phyloP scores from a whole-genome alignment of 2,888 invertebrate species.

The Galeopsomyia nigrocyanea region DNA sequence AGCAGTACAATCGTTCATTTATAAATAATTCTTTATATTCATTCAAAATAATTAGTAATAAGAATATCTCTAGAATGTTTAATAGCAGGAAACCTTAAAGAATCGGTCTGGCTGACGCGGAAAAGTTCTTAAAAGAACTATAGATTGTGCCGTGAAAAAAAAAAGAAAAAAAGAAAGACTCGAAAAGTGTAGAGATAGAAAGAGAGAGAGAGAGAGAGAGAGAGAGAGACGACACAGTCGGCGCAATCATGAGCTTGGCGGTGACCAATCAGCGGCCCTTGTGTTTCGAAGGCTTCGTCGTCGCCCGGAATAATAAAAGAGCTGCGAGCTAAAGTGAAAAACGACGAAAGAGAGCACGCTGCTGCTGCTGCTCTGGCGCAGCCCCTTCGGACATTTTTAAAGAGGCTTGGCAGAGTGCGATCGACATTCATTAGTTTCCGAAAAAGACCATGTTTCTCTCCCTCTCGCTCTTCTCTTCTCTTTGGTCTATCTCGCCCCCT shows the following conservation, averaged over 20 bases:
- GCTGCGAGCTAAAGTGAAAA: constrained; percentile 46
- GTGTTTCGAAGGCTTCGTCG: constrained; percentile 51
- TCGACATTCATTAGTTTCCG: constrained; percentile 56
- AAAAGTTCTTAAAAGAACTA: constrained; percentile 26
- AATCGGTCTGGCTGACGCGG: constrained; percentile 21
- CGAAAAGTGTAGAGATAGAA: constrained; percentile 2
- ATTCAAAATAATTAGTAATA: no score
- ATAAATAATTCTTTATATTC: no score
- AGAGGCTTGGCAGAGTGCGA: constrained; percentile 57
- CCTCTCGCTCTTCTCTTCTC: constrained; percentile 14
- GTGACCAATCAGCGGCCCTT: constrained; percentile 61
- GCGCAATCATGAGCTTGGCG: constrained; percentile 56
- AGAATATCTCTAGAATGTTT: no score
- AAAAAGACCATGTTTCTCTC: not conserved
- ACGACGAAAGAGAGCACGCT: constrained; percentile 36
- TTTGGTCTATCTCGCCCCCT: constrained; percentile 20
- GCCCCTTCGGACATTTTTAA: constrained; percentile 50
- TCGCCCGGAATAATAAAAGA: constrained; percentile 52
- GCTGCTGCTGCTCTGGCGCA: constrained; percentile 35
- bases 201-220: constrained; percentile 31
- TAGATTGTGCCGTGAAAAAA: not conserved
- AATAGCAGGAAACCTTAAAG: no score
- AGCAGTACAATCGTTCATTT: no score
- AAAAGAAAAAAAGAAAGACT: constrained; percentile 8
- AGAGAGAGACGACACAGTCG: constrained; percentile 47